Evolutionary conservation across 2,797 vertebrate species (phyloP).

Genomic region (Phoxinus dragarum): DNA sequence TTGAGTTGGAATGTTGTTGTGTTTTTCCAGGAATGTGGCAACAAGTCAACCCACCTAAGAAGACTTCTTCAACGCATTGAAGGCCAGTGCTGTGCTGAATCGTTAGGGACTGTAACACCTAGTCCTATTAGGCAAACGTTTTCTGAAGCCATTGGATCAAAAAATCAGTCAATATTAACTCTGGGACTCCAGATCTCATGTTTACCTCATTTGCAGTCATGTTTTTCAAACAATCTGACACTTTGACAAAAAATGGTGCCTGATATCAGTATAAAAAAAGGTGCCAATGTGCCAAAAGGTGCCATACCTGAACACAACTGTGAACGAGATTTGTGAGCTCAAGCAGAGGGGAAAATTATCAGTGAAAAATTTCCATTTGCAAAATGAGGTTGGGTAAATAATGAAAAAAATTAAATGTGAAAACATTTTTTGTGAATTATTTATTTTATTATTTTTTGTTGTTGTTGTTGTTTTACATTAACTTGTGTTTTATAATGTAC

Average conservation of each 20-base stretch:
- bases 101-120: not conserved
- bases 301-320: not conserved
- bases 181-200: not conserved
- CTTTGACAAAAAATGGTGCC: not conserved
- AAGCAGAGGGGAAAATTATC: not conserved
- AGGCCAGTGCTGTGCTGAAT: not conserved
- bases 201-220: not conserved
- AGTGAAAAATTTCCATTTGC: not conserved
- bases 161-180: not conserved
- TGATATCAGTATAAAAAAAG: not conserved
- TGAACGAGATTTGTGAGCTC: not conserved
- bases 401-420: not conserved
- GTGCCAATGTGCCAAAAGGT: not conserved
- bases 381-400: not conserved
- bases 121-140: not conserved
- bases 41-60: not conserved
- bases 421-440: not conserved
- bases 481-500: not conserved
- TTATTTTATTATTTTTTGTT: not conserved
- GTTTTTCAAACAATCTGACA: not conserved
- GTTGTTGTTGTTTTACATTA: not conserved
- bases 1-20: too few species aligned
- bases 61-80: not conserved
- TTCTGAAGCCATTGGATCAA: not conserved
- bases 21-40: not conserved